Evolutionary conservation across 2,888 invertebrate genomes (phyloP).

Genomic region (Coleophora flavipennella): DNA sequence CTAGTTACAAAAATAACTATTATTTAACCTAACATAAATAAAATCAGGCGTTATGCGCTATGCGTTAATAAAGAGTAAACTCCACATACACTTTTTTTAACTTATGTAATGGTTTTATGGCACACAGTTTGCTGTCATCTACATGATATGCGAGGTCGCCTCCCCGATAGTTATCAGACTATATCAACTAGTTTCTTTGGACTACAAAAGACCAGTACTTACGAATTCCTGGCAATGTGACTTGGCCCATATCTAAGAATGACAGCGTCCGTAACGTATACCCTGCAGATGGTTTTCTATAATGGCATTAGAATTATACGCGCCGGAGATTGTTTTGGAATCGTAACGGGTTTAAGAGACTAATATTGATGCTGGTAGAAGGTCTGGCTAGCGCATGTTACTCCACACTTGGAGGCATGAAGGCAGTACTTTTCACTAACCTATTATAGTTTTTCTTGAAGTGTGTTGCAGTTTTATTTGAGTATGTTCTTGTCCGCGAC

Average conservation of each 20-base stretch:
- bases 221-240: slow-evolving; percentile 92
- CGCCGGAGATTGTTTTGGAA: slow-evolving; percentile 92
- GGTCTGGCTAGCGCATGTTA: slow-evolving; percentile 89
- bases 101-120: no score
- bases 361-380: slow-evolving; percentile 81
- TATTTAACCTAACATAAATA: no score
- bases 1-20: no score
- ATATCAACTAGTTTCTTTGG: slow-evolving; percentile 91
- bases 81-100: no score
- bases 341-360: slow-evolving; percentile 83
- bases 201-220: slow-evolving; percentile 87
- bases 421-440: slow-evolving; percentile 91
- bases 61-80: no score
- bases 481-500: no score
- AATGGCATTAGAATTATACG: slow-evolving; percentile 94
- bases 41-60: no score
- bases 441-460: slow-evolving; percentile 88
- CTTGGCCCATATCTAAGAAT: slow-evolving; percentile 85
- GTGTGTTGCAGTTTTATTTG: slow-evolving; percentile 86
- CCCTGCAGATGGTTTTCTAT: slow-evolving; percentile 90
- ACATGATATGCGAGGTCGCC: slow-evolving; percentile 80
- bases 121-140: slow-evolving; percentile 84
- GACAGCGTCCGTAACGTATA: slow-evolving; percentile 87
- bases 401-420: slow-evolving; percentile 91
- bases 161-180: slow-evolving; percentile 84